Percentiles rank a stretch among this genome's conserved stretches.
phyloP scores from a whole-genome alignment of 2,888 invertebrate species.

The Epirrita christyi region DNA sequence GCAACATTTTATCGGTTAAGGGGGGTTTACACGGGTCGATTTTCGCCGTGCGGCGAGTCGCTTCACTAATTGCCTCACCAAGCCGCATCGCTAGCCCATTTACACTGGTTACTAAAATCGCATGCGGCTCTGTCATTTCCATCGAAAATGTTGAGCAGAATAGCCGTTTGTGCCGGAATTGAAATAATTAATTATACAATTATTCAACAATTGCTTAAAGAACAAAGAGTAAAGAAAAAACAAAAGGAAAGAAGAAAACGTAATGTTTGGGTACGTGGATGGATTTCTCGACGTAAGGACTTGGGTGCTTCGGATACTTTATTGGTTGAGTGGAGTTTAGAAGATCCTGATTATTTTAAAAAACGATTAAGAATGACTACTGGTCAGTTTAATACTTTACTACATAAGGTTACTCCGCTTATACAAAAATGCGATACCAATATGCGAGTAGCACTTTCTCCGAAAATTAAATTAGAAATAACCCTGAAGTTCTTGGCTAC shows the following conservation, averaged over 20 bases:
- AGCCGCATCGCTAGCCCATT: slow-evolving; percentile 51
- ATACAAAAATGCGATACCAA: slow-evolving; percentile 44
- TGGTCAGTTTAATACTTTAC: slow-evolving; percentile 45
- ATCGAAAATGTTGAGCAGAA: slow-evolving; percentile 47
- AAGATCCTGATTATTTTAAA: slow-evolving; percentile 44
- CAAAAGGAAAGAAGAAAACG: slow-evolving; percentile 45
- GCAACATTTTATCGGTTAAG: no score
- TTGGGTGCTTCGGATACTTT: slow-evolving; percentile 42
- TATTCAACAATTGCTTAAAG: slow-evolving; percentile 42
- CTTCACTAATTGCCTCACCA: slow-evolving; percentile 42
- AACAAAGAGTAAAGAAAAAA: slow-evolving; percentile 41
- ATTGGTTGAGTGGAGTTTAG: slow-evolving; percentile 39
- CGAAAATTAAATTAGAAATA: slow-evolving; percentile 43
- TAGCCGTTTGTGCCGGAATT: slow-evolving; percentile 41
- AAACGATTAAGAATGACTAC: slow-evolving; percentile 46
- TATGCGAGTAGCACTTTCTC: slow-evolving; percentile 44
- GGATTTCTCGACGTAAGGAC: slow-evolving; percentile 43
- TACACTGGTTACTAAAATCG: slow-evolving; percentile 53
- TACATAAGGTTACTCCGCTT: slow-evolving; percentile 43
- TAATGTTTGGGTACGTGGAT: slow-evolving; percentile 43
- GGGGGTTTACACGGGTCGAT: slow-evolving; percentile 47
- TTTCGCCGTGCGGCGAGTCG: slow-evolving; percentile 51
- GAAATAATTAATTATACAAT: slow-evolving; percentile 25
- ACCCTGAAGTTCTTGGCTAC: slow-evolving; percentile 43
- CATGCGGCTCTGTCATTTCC: slow-evolving; percentile 52